Conservation (phyloP, 2,113 vertebrate species). For the Tragelaphus scriptus region DNA sequence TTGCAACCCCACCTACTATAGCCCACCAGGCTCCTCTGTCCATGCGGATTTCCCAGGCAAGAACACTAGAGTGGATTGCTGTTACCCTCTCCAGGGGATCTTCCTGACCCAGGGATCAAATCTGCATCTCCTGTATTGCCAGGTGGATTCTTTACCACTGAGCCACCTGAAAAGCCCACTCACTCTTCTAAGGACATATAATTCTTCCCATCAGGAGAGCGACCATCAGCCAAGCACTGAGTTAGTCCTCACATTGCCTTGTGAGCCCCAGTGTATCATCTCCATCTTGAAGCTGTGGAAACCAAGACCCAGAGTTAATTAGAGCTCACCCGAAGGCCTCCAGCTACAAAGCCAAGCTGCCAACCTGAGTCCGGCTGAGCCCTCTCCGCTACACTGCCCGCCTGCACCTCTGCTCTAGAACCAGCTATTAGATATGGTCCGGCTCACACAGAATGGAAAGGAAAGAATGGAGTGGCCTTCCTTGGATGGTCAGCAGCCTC, state of each 20-base stretch:
- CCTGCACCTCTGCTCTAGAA: not conserved
- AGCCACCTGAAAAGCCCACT: not conserved
- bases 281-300: not conserved
- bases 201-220: not conserved
- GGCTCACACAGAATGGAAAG: not conserved
- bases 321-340: not conserved
- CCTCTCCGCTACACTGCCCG: not conserved
- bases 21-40: not conserved
- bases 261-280: not conserved
- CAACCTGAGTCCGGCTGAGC: not conserved
- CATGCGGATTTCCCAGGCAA: not conserved
- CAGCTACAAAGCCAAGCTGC: not conserved
- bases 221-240: accelerated
- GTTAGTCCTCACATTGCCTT: not conserved
- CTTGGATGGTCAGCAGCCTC: not conserved
- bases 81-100: not conserved
- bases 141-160: not conserved
- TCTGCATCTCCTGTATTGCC: not conserved
- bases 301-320: not conserved
- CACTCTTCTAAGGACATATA: not conserved
- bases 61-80: not conserved
- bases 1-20: not conserved
- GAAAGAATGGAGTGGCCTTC: not conserved
- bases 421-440: accelerated
- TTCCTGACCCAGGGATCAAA: not conserved